Percentiles rank a stretch among this genome's conserved stretches.
These are phyloP conservation scores for Xestia sexstrigata DNA, from an alignment of 2,888 invertebrate genomes.

Conservation along the genomic window DNA sequence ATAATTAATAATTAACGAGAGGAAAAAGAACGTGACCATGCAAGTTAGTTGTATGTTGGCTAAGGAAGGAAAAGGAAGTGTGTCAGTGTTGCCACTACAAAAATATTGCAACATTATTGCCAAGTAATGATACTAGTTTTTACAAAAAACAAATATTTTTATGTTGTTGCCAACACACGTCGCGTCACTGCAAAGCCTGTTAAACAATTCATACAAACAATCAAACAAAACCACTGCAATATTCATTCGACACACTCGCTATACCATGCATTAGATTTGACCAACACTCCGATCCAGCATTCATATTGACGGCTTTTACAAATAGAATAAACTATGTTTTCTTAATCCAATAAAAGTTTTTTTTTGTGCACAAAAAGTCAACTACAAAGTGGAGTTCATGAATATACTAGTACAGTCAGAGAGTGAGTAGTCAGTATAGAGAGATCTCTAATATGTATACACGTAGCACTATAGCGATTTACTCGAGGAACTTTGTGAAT, in stretches of 20 bases:
- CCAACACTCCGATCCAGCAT: constrained; percentile 11
- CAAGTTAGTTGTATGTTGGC: too few species aligned
- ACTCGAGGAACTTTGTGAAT: too few species aligned
- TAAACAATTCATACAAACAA: constrained; percentile 10
- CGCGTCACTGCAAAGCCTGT: background rate
- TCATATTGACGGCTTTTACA: constrained; percentile 38
- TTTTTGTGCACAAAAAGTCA: constrained; percentile 43
- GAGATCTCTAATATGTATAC: background rate
- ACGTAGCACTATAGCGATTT: background rate
- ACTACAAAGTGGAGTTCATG: constrained; percentile 47
- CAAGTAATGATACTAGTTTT: too few species aligned
- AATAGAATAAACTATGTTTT: constrained; percentile 48
- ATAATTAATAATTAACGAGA: too few species aligned
- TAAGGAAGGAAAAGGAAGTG: too few species aligned
- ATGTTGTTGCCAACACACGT: too few species aligned
- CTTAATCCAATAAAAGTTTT: constrained; percentile 59
- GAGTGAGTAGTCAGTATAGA: too few species aligned
- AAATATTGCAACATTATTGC: too few species aligned
- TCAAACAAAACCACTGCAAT: constrained; percentile 13
- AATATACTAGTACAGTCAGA: background rate
- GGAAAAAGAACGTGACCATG: too few species aligned
- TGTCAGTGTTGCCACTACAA: too few species aligned
- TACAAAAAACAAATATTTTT: too few species aligned
- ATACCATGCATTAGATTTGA: constrained; percentile 30
- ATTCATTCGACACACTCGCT: constrained; percentile 5